phyloP scores from a whole-genome alignment of 2,797 vertebrate genomes.

The Pseudopleuronectes americanus region DNA sequence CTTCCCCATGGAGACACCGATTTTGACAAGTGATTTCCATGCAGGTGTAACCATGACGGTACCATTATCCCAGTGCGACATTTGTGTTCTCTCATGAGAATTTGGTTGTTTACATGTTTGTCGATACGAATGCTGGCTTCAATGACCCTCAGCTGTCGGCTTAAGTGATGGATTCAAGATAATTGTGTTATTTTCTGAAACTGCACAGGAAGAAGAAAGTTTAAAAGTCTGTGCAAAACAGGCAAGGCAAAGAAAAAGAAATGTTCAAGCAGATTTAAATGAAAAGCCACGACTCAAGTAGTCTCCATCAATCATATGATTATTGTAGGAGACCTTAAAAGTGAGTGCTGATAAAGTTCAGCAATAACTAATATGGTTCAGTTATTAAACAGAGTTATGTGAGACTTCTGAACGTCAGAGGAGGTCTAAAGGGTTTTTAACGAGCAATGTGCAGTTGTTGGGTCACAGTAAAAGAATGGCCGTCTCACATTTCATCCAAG shows the following conservation, averaged over 20 bases:
- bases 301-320: background rate
- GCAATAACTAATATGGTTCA: background rate
- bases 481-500: slow-evolving; percentile 39
- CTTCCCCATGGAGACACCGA: background rate
- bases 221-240: background rate
- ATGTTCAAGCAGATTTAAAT: background rate
- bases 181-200: background rate
- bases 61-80: background rate
- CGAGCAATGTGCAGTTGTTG: slow-evolving; percentile 10
- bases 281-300: background rate
- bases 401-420: slow-evolving; percentile 15
- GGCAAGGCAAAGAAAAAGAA: background rate
- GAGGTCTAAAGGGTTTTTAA: slow-evolving; percentile 19
- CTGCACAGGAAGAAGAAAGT: too few relatives aligned
- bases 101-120: too few relatives aligned
- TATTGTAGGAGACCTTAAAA: background rate
- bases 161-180: background rate
- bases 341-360: background rate
- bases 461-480: slow-evolving; percentile 35
- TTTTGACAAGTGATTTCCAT: background rate
- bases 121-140: too few relatives aligned
- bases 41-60: background rate
- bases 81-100: background rate
- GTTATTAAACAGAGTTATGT: slow-evolving; percentile 2
- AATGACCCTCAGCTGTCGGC: too few relatives aligned